Evolutionary conservation across 2,888 invertebrate species (phyloP).

Genomic region (Tetrapedia diversipes): DNA sequence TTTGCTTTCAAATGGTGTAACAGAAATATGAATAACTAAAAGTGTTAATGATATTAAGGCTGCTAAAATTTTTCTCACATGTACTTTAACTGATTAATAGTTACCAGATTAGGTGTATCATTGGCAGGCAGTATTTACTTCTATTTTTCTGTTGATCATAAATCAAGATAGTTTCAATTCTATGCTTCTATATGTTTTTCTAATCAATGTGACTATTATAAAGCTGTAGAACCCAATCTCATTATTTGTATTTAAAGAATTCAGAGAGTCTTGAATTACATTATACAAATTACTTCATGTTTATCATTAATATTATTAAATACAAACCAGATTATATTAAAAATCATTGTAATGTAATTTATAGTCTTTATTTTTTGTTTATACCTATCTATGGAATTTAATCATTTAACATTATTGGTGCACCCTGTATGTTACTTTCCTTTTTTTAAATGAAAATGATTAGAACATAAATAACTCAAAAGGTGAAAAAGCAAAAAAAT

Average conservation of each 20-base stretch:
- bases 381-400: slow-evolving; percentile 9
- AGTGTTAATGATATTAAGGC: slow-evolving; percentile 28
- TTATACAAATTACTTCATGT: neutral
- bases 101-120: slow-evolving; percentile 52
- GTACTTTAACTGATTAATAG: slow-evolving; percentile 35
- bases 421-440: slow-evolving; percentile 60
- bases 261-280: neutral
- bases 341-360: slow-evolving; percentile 3
- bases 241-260: neutral
- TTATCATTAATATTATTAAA: neutral
- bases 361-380: slow-evolving; percentile 14
- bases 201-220: neutral
- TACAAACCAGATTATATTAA: neutral
- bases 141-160: slow-evolving; percentile 29
- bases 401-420: slow-evolving; percentile 53
- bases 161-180: slow-evolving; percentile 12
- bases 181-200: neutral
- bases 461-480: slow-evolving; percentile 72
- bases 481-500: slow-evolving; percentile 81
- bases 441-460: slow-evolving; percentile 65
- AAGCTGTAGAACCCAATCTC: neutral
- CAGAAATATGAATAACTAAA: slow-evolving; percentile 24
- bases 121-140: slow-evolving; percentile 51
- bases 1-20: slow-evolving; percentile 16
- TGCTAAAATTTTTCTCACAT: neutral